Conservation (phyloP, 2,888 invertebrate genomes). For the Lampropteryx suffumata region DNA sequence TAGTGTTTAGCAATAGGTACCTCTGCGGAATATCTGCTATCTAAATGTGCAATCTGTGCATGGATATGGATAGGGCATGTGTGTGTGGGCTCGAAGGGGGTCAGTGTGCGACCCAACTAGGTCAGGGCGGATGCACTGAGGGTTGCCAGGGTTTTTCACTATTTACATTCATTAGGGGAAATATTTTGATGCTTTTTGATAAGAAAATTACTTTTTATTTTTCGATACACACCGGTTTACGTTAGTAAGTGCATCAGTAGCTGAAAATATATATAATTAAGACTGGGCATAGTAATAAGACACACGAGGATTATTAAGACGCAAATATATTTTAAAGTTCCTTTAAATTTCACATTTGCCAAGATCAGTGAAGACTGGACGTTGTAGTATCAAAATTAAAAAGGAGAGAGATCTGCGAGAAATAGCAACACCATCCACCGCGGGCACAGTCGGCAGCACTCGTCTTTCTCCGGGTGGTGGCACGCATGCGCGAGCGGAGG, state of each 20-base stretch:
- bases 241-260: too few relatives aligned
- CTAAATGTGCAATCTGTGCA: constrained; percentile 36
- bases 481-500: constrained; percentile 58
- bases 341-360: too few relatives aligned
- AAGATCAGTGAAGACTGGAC: too few relatives aligned
- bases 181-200: too few relatives aligned
- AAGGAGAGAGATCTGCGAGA: not conserved
- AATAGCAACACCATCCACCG: constrained; percentile 21
- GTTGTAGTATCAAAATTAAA: too few relatives aligned
- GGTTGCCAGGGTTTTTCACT: constrained; percentile 17
- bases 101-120: constrained; percentile 74
- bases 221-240: too few relatives aligned
- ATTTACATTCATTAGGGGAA: not conserved
- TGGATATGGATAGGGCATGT: constrained; percentile 29
- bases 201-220: too few relatives aligned
- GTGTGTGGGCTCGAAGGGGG: constrained; percentile 48
- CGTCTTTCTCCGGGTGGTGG: constrained; percentile 44
- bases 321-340: too few relatives aligned
- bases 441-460: constrained; percentile 30
- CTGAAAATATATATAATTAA: too few relatives aligned
- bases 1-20: constrained; percentile 32
- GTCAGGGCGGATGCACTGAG: constrained; percentile 70
- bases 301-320: too few relatives aligned
- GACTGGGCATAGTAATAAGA: too few relatives aligned
- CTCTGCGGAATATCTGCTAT: constrained; percentile 35